phyloP scores from a whole-genome alignment of 2,888 invertebrate genomes.

The Platycnemis pennipes region DNA sequence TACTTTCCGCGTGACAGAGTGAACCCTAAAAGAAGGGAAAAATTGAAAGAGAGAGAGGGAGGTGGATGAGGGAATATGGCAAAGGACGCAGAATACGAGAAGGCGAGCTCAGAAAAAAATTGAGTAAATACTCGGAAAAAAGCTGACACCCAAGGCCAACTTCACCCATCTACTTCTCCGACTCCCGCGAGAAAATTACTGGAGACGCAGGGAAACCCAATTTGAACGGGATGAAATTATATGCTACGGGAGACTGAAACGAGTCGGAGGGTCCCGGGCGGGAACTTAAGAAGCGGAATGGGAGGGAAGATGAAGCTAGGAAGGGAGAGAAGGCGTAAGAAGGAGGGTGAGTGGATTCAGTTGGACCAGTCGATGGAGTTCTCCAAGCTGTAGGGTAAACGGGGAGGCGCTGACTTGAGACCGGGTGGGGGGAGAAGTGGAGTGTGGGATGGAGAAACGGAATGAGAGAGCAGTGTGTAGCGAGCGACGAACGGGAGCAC shows the following conservation, averaged over 20 bases:
- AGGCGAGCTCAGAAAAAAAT: too few relatives aligned
- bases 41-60: not conserved
- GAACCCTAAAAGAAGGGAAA: not conserved
- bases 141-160: not conserved
- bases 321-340: too few relatives aligned
- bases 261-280: not conserved
- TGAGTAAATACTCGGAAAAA: not conserved
- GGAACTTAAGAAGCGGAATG: not conserved
- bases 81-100: too few relatives aligned
- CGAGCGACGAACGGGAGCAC: not conserved
- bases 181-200: not conserved
- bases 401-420: too few relatives aligned
- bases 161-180: not conserved
- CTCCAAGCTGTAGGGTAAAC: too few relatives aligned
- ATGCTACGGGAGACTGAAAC: not conserved
- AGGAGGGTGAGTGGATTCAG: too few relatives aligned
- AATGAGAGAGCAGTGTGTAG: not conserved
- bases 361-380: too few relatives aligned
- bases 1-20: too few relatives aligned
- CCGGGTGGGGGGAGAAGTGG: too few relatives aligned
- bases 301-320: not conserved
- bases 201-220: not conserved
- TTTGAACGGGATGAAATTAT: constrained; percentile 13
- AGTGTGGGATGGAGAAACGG: too few relatives aligned
- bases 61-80: not conserved